These are phyloP conservation scores for Oxystoma pomonae DNA, from an alignment of 2,888 invertebrate genomes.

Conservation along the genomic window DNA sequence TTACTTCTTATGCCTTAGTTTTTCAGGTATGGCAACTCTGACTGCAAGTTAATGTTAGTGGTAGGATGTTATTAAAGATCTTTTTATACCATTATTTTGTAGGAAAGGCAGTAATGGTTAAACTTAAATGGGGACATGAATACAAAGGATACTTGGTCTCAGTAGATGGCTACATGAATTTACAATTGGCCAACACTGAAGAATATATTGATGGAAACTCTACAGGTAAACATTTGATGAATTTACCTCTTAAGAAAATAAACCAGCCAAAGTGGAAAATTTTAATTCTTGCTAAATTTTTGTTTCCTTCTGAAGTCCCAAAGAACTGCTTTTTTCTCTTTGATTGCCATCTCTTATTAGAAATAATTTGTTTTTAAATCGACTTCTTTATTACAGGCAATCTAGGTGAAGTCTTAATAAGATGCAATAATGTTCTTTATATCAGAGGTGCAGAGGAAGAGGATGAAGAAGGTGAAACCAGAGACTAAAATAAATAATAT, in stretches of 20 bases:
- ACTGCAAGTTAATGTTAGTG: too few species aligned
- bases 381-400: conserved; percentile 55
- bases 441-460: conserved; percentile 94
- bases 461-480: conserved; percentile 96
- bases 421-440: conserved; percentile 96
- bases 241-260: too few species aligned
- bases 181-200: conserved; percentile 96
- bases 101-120: conserved; percentile 89
- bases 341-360: too few species aligned
- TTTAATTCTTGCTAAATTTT: too few species aligned
- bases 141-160: conserved; percentile 98
- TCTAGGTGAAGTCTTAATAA: conserved; percentile 93
- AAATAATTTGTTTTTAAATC: too few species aligned
- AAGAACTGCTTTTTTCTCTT: not conserved
- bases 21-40: too few species aligned
- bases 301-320: too few species aligned
- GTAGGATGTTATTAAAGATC: too few species aligned
- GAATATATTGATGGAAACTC: conserved; percentile 91
- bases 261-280: too few species aligned
- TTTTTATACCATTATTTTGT: too few species aligned
- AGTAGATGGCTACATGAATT: conserved; percentile 98
- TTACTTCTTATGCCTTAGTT: too few species aligned
- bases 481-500: conserved; percentile 58
- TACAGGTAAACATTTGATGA: conserved; percentile 60
- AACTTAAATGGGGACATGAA: conserved; percentile 99